phyloP scores from a whole-genome alignment of 1,140 invertebrate genomes.

The Metopolophium dirhodum region DNA sequence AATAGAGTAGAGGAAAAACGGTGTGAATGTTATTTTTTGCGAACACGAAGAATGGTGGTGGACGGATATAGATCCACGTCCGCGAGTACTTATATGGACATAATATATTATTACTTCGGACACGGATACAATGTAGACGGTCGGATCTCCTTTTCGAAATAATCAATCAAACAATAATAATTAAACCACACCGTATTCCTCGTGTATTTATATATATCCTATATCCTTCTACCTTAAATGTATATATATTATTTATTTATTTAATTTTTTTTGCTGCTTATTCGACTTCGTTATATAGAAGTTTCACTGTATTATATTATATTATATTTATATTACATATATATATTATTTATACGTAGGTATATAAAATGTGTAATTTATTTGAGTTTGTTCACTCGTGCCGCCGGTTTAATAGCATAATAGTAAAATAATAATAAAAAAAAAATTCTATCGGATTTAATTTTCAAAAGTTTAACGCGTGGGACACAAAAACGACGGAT shows the following conservation, averaged over 20 bases:
- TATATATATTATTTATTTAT: no score
- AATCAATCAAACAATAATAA: constrained; percentile 2
- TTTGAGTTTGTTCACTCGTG: background rate
- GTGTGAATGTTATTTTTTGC: background rate
- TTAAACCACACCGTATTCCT: background rate
- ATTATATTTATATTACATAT: no score
- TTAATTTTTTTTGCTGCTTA: no score
- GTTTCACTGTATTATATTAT: no score
- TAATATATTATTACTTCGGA: constrained; percentile 2
- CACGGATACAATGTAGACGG: background rate
- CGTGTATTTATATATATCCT: no score
- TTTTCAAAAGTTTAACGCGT: background rate
- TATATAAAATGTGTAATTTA: background rate
- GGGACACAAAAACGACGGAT: background rate
- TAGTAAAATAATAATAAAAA: background rate
- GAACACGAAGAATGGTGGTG: background rate
- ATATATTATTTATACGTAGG: background rate
- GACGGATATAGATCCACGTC: background rate
- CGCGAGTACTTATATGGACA: background rate
- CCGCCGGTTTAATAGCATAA: background rate
- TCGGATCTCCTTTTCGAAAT: background rate
- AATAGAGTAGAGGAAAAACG: background rate
- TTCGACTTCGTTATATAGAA: no score
- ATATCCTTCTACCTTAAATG: background rate
- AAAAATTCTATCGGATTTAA: constrained; percentile 6